A percentile compares a stretch with the other conserved stretches of the same genome.
Conservation (phyloP, 2,797 vertebrate genomes). For the Eulemur rubriventer region DNA sequence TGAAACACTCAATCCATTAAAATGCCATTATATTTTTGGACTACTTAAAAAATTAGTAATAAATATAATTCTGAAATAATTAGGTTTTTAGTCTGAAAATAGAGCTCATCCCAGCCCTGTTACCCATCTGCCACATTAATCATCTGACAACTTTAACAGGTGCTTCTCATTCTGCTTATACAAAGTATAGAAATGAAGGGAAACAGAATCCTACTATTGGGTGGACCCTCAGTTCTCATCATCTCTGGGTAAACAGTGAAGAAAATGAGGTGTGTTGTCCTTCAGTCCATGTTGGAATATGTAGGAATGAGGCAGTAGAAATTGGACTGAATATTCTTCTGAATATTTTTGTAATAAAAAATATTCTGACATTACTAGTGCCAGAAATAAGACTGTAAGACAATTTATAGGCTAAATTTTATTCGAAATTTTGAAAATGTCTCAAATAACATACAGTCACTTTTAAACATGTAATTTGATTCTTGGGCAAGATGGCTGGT, state of each 20-base stretch:
- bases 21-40: background rate
- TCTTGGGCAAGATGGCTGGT: background rate
- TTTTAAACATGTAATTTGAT: slow-evolving; percentile 12
- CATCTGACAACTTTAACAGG: slow-evolving; percentile 46
- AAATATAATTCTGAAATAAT: slow-evolving; percentile 37
- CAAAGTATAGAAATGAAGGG: slow-evolving; percentile 31
- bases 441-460: background rate
- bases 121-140: slow-evolving; percentile 32
- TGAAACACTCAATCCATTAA: slow-evolving; percentile 7
- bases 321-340: slow-evolving; percentile 50
- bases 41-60: slow-evolving; percentile 47
- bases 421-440: slow-evolving; percentile 36
- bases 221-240: slow-evolving; percentile 69
- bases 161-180: slow-evolving; percentile 67
- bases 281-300: slow-evolving; percentile 86
- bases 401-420: background rate
- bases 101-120: background rate
- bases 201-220: background rate
- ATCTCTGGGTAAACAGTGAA: slow-evolving; percentile 83
- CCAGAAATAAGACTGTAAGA: background rate
- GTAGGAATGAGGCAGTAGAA: slow-evolving; percentile 81
- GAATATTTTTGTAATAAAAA: background rate
- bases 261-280: slow-evolving; percentile 74
- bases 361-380: background rate
- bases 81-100: background rate